These are phyloP conservation scores for Emys orbicularis DNA, from an alignment of 2,797 vertebrate genomes.

Conservation along the genomic window DNA sequence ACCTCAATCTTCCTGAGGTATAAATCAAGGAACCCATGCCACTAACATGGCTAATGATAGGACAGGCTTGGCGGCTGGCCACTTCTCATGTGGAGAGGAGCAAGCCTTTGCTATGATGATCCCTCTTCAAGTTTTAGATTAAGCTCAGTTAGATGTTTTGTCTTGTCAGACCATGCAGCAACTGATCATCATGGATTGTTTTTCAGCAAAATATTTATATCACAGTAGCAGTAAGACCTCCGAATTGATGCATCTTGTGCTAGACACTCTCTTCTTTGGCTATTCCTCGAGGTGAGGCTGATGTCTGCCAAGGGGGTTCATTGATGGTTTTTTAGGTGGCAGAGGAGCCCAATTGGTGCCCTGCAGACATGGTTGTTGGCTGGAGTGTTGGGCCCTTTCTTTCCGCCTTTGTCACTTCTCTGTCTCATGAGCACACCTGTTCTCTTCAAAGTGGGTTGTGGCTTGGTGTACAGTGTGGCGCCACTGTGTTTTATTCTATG, in stretches of 20 bases:
- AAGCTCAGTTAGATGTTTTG: neutral
- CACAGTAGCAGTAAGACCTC: neutral
- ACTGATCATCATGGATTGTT: neutral
- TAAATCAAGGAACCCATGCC: neutral
- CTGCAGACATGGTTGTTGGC: too few species aligned
- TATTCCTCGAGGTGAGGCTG: too few species aligned
- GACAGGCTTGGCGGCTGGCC: neutral
- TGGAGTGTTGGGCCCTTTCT: too few species aligned
- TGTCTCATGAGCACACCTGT: too few species aligned
- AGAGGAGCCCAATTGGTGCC: too few species aligned
- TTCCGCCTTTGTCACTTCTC: too few species aligned
- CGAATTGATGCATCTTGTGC: neutral
- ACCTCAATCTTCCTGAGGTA: neutral
- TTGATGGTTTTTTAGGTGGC: too few species aligned
- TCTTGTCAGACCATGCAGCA: neutral
- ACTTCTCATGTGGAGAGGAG: neutral
- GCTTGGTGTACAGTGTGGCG: too few species aligned
- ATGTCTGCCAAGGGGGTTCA: too few species aligned
- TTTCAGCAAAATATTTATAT: neutral
- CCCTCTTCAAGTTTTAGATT: neutral
- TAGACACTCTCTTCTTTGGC: too few species aligned
- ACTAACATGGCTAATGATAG: neutral
- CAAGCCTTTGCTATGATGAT: neutral
- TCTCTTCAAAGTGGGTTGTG: too few species aligned
- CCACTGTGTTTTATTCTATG: too few species aligned